Evolutionary conservation across 1,140 invertebrate genomes (phyloP), one percentile per base, ranked within the genome.

Genomic region (Maconellicoccus hirsutus): DNA sequence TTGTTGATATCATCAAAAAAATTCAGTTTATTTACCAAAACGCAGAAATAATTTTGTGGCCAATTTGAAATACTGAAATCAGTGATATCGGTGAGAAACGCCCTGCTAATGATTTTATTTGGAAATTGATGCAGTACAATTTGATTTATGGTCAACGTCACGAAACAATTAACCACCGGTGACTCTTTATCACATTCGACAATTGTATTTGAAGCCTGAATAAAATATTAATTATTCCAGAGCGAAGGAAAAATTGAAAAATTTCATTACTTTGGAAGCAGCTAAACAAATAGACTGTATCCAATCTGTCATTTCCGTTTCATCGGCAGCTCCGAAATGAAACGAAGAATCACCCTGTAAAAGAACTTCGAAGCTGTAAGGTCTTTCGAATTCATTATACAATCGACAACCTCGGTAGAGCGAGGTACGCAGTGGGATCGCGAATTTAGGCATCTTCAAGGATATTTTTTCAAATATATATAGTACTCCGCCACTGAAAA

Each of bases 251-350:
- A 59, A 59, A 59, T 59, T 7, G n/a, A 7, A 59, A 59, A 59
- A 59, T 19, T 7, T 4, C 3, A 59, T 19, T 59, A 26, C 22
- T 19, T 23, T 66, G 61, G 22, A 10, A 3, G 61, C 61, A 3
- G 61, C 22, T 23, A 22, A 22, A 16, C 25, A 66, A 8, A 66
- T 4, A 26, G 21, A 1, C 8, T 26, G 61, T 23, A 66, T 66
- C 61, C 61, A 66, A 25, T 66, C 61, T 22, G 25, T 66, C 61
- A 66, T 66, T 66, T 66, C 61, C 3, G 61, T 25, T 66, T 66
- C 61, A 26, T 66, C 61, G 22, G 61, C 61, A 26, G 61, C 61
- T 66, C 61, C 61, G 61, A 66, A 66, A 26, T 25, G 10, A 22
- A 25, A 66, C 3, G 21, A 23, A 2, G 61, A 66, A 66, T 26